phyloP scores from a whole-genome alignment of 1,140 invertebrate species.

The Solen grandis region DNA sequence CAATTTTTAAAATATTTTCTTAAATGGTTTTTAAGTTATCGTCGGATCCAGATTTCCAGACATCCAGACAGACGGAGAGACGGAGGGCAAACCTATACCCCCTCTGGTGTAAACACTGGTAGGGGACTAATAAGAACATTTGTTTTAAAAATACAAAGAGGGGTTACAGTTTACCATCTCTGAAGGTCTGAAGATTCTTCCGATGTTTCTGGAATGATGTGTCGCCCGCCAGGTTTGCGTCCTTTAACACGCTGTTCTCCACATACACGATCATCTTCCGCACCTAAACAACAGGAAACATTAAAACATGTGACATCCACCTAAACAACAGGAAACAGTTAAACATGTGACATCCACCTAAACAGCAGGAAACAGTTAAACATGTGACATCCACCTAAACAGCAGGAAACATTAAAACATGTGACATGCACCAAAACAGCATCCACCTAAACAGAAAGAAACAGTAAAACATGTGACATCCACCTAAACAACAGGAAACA shows the following conservation, averaged over 20 bases:
- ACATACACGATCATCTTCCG: constrained; percentile 97
- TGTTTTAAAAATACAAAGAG: not conserved
- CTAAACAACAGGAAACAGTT: constrained; percentile 7
- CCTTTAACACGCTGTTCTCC: constrained; percentile 93
- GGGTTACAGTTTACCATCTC: constrained; percentile 84
- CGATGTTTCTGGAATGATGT: constrained; percentile 87
- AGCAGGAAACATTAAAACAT: not conserved
- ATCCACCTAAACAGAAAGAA: constrained; percentile 1
- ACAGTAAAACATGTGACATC: too few relatives aligned
- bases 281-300: constrained; percentile 85
- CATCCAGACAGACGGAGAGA: too few relatives aligned
- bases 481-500: constrained; percentile 4
- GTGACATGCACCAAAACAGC: too few relatives aligned
- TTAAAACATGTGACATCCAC: too few relatives aligned
- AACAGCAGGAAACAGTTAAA: constrained; percentile 1
- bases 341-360: too few relatives aligned
- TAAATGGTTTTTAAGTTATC: too few relatives aligned
- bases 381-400: too few relatives aligned
- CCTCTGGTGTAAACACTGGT: not conserved
- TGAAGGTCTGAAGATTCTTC: constrained; percentile 94
- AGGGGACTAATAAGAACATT: not conserved
- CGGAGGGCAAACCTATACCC: too few relatives aligned
- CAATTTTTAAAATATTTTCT: too few relatives aligned
- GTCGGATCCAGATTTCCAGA: too few relatives aligned
- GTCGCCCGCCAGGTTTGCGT: constrained; percentile 88